Evolutionary conservation across 2,797 vertebrate genomes (phyloP).

Genomic region (Smutsia gigantea): DNA sequence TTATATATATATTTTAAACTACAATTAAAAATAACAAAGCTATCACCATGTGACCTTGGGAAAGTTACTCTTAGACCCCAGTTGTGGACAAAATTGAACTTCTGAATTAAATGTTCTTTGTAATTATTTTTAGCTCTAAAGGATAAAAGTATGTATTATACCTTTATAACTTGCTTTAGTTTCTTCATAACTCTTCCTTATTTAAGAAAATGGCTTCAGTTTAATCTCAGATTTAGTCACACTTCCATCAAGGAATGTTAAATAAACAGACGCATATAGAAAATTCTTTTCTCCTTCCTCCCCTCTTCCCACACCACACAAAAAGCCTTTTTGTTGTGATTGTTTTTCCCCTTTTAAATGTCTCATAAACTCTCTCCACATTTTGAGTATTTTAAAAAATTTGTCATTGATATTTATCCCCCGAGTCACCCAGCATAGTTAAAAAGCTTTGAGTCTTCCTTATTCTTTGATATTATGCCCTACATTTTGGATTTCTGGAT

Average conservation of each 20-base stretch:
- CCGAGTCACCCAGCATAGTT: not conserved
- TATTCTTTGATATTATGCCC: not conserved
- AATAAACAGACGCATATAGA: not conserved
- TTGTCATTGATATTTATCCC: not conserved
- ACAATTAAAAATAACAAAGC: not conserved
- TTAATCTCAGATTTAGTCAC: not conserved
- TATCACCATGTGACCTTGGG: not conserved
- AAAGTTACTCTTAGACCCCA: not conserved
- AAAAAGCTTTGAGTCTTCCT: not conserved
- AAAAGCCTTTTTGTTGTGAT: not conserved
- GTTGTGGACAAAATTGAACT: not conserved
- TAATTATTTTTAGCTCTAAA: not conserved
- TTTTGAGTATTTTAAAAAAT: slow-evolving; percentile 1
- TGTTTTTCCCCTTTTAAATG: not conserved
- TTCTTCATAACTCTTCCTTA: not conserved
- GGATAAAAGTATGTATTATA: not conserved
- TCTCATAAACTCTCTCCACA: not conserved
- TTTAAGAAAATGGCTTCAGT: not conserved
- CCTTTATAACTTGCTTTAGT: not conserved
- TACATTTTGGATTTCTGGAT: not conserved
- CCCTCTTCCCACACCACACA: not conserved
- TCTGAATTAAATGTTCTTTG: slow-evolving; percentile 25
- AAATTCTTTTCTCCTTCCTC: not conserved
- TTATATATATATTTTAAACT: not conserved
- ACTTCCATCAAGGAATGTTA: not conserved